Evolutionary conservation across 2,797 vertebrate genomes (phyloP), one percentile per base, ranked within the genome.

Genomic region (Melanotaenia maccullochi): DNA sequence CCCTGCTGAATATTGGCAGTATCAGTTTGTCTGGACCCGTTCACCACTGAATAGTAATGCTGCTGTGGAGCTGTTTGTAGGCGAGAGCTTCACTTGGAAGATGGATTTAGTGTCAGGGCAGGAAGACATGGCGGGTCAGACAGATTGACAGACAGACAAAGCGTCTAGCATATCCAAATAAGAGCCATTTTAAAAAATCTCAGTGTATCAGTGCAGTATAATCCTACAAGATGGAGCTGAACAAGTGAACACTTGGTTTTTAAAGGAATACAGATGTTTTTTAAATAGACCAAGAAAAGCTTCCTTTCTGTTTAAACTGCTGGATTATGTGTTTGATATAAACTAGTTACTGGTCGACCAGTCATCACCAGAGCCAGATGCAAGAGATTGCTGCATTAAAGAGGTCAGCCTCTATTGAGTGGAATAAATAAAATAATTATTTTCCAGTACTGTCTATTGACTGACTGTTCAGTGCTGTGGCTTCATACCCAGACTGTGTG

Each of bases 1-100:
- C 72, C 75, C 68, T 52, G 74, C 63, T 65, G 67, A 74, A 74
- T 58, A 35, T 40, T 40, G 77, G 80, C 76, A 58, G 75, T 78
- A 83, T 87, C 83, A 81, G 76, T 81, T 73, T 70, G 70, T 76
- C 68, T 71, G 66, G 68, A 68, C 64, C 62, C n/a, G 22, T 51
- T 83, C 69, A 68, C 68, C 12, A 5, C 16, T 71, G 88, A 88
- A 91, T 91, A 81, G 68, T 70, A 87, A 88, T 87, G 56, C n/a
- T 47, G 35, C 40, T 60, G 1, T 30, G 33, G 58, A 51, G 25
- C 36, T 16, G 9, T 67, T 82, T 69, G 70, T 71, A 65, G 69
- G 28, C 25, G 30, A 68, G 68, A 49, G 65, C 71, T 69, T 69
- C 56, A 61, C 51, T 25, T n/a, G 70, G 32, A 61, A 79, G 78